Percentiles rank a stretch among this genome's conserved stretches.
Evolutionary conservation across 2,797 vertebrate genomes (phyloP).

Genomic region (Danio choprae): DNA sequence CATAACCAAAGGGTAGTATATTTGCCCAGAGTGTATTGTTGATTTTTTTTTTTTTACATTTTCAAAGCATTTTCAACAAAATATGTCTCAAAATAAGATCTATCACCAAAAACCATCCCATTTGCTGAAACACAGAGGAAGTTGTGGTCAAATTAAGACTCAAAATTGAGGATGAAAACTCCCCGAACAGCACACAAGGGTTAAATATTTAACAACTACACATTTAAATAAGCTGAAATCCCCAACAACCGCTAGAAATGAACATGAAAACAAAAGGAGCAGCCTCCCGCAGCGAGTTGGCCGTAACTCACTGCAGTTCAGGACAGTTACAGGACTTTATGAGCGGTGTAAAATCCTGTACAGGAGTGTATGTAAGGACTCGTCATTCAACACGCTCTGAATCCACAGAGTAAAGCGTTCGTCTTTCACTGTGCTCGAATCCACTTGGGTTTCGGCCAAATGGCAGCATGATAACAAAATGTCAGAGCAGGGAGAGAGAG

Average conservation of each 20-base stretch:
- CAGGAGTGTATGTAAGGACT: neutral
- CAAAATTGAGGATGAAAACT: too few species aligned
- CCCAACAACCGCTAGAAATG: neutral
- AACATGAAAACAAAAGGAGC: neutral
- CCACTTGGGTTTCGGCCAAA: slow-evolving; percentile 58
- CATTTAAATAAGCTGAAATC: neutral
- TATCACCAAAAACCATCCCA: too few species aligned
- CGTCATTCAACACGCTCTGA: slow-evolving; percentile 20
- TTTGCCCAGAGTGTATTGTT: too few species aligned
- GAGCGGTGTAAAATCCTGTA: slow-evolving; percentile 27
- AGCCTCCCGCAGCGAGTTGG: neutral
- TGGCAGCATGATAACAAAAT: slow-evolving; percentile 60
- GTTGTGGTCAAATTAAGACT: too few species aligned
- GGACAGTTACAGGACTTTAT: slow-evolving; percentile 29
- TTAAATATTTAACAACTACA: too few species aligned
- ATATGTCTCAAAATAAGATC: too few species aligned
- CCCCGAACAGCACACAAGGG: too few species aligned
- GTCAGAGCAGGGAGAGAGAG: slow-evolving; percentile 46
- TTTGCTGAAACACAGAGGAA: too few species aligned
- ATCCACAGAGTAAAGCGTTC: neutral
- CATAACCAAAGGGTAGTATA: too few species aligned
- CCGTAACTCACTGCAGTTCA: neutral
- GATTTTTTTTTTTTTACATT: too few species aligned
- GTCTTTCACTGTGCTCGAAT: slow-evolving; percentile 55
- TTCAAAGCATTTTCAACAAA: too few species aligned